Conservation (phyloP, 2,888 invertebrate species). For the Ichneumoninae sp. region DNA sequence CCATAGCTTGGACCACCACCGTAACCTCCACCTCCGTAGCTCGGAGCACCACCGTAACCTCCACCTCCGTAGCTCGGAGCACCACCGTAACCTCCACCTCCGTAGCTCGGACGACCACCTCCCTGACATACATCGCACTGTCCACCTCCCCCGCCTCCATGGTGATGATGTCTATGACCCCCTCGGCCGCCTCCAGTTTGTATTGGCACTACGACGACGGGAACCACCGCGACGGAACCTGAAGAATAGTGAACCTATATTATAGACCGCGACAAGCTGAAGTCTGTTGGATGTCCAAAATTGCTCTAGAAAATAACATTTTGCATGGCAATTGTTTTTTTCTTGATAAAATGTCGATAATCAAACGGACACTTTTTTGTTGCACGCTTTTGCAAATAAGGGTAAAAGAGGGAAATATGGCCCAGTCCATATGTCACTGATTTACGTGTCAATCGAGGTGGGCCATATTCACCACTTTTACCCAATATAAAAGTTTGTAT, state of each 20-base stretch:
- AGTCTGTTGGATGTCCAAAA: too few relatives aligned
- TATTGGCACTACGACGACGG: constrained; percentile 64
- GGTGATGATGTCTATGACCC: constrained; percentile 31
- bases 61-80: constrained; percentile 42
- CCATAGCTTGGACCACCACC: constrained; percentile 54
- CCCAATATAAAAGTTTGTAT: background rate
- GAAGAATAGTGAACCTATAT: background rate
- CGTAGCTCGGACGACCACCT: background rate
- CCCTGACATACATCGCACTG: too few relatives aligned
- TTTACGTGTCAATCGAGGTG: too few relatives aligned
- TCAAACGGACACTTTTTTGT: too few relatives aligned
- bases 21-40: constrained; percentile 51
- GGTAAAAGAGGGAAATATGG: too few relatives aligned
- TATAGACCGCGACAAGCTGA: background rate
- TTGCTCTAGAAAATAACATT: too few relatives aligned
- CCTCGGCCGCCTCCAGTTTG: constrained; percentile 5
- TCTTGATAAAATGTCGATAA: too few relatives aligned
- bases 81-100: constrained; percentile 36
- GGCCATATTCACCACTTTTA: too few relatives aligned
- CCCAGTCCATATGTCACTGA: too few relatives aligned
- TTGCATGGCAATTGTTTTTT: too few relatives aligned
- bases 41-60: constrained; percentile 46
- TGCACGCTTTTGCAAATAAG: too few relatives aligned
- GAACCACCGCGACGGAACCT: constrained; percentile 64
- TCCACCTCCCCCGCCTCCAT: constrained; percentile 28